Evolutionary conservation across 2,113 vertebrate genomes (phyloP).

Genomic region (Vimba vimba): DNA sequence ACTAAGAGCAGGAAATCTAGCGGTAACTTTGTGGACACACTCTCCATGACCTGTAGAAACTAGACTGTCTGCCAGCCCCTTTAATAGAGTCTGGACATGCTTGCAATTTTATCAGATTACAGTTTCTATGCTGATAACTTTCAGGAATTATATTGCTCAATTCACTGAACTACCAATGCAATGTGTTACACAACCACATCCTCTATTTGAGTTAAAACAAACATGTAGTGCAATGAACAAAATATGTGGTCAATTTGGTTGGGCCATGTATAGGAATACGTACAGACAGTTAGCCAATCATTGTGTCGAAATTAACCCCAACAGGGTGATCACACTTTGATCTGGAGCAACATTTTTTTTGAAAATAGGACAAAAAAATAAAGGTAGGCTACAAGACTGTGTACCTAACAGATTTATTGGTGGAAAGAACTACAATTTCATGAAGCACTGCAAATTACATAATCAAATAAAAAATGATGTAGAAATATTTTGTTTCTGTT

Average conservation of each 20-base stretch:
- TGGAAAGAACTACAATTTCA: no score
- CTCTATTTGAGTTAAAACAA: background rate
- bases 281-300: background rate
- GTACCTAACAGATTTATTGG: no score
- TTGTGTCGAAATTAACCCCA: background rate
- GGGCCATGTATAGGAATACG: no score
- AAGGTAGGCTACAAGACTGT: no score
- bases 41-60: background rate
- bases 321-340: background rate
- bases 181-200: background rate
- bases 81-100: background rate
- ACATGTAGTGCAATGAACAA: background rate
- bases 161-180: background rate
- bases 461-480: no score
- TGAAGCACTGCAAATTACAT: no score
- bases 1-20: background rate
- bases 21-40: background rate
- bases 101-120: background rate
- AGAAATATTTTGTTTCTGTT: no score
- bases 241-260: background rate
- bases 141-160: slow-evolving; percentile 30
- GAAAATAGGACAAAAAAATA: no score
- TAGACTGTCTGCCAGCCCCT: background rate
- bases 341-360: no score
- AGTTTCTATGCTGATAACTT: slow-evolving; percentile 6